Evolutionary conservation across 2,113 vertebrate genomes (phyloP).

Genomic region (Petromus typicus): DNA sequence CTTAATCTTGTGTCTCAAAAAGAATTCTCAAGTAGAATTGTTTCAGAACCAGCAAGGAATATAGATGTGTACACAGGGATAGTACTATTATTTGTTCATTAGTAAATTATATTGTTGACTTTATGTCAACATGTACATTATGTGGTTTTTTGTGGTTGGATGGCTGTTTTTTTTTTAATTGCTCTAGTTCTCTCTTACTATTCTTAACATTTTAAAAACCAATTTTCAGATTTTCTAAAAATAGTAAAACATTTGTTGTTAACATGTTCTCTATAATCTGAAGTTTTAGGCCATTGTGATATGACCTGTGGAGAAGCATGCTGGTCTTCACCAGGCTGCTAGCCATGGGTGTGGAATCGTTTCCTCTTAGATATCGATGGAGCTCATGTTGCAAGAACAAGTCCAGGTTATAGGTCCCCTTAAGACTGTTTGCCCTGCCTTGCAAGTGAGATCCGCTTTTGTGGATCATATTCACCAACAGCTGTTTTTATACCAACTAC

Average conservation of each 20-base stretch:
- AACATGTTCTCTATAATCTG: not conserved
- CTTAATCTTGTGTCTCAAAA: not conserved
- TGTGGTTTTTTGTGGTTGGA: not conserved
- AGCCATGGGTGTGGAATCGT: not conserved
- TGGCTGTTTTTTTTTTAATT: not conserved
- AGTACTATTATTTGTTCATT: not conserved
- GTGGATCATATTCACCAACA: not conserved
- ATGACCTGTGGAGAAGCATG: not conserved
- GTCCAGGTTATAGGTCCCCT: not conserved
- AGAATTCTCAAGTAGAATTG: not conserved
- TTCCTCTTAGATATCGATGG: not conserved
- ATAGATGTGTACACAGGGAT: not conserved
- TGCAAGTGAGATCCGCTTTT: not conserved
- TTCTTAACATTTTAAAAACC: not conserved
- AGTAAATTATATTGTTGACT: not conserved
- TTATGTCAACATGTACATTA: too few relatives aligned
- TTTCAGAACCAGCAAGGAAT: not conserved
- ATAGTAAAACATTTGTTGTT: not conserved
- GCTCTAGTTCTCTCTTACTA: not conserved
- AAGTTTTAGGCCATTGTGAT: not conserved
- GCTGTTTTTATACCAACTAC: constrained; percentile 11
- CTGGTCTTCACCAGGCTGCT: not conserved
- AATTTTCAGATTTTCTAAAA: not conserved
- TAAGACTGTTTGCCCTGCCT: not conserved
- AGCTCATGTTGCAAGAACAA: not conserved